phyloP scores from a whole-genome alignment of 2,113 vertebrate species.

The Isichthys henryi region DNA sequence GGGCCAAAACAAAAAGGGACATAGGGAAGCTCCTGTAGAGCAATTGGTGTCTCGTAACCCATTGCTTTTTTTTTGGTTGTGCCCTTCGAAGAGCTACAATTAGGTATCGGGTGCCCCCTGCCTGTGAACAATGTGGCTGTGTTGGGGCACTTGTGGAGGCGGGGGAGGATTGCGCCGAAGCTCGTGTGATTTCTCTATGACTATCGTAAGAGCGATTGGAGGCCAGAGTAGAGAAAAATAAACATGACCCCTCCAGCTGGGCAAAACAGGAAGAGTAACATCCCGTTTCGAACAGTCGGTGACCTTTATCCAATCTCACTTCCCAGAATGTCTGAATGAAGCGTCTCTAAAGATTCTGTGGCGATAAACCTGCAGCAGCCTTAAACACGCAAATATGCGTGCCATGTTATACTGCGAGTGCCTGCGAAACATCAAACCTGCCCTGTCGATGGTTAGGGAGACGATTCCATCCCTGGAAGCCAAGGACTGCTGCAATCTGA shows the following conservation, averaged over 20 bases:
- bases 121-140: too few species aligned
- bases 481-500: neutral
- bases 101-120: conserved; percentile 16
- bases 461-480: neutral
- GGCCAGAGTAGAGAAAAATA: neutral
- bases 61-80: conserved; percentile 14
- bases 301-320: neutral
- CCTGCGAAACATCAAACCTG: neutral
- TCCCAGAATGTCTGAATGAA: conserved; percentile 15
- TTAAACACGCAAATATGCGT: neutral
- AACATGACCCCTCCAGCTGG: neutral
- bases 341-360: neutral
- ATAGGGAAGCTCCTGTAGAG: conserved; percentile 15
- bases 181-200: neutral
- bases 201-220: neutral
- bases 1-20: conserved; percentile 15
- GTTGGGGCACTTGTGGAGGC: neutral
- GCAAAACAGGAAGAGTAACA: neutral
- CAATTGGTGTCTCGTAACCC: conserved; percentile 10
- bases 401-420: neutral
- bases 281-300: neutral
- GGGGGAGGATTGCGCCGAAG: neutral
- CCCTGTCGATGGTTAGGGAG: neutral
- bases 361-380: neutral
- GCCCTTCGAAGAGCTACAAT: neutral